Conservation (phyloP, 2,797 vertebrate species). For the Caiman crocodilus region DNA sequence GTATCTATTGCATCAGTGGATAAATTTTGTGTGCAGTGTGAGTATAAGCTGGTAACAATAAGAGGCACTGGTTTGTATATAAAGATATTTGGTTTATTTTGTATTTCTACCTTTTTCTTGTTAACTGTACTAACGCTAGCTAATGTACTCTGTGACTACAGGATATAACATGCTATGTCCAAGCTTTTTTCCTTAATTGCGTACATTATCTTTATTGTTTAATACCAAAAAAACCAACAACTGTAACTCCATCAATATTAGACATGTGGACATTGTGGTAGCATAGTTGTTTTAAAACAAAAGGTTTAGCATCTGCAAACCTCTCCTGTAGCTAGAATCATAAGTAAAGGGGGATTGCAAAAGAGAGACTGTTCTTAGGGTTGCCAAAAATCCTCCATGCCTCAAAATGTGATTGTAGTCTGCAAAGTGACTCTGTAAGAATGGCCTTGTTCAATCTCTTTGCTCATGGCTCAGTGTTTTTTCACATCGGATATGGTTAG, state of each 20-base stretch:
- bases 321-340: conserved; percentile 19
- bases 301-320: conserved; percentile 36
- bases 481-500: conserved; percentile 26
- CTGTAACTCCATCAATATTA: conserved; percentile 91
- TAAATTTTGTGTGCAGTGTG: conserved; percentile 70
- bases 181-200: conserved; percentile 82
- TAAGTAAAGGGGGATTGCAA: conserved; percentile 53
- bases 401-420: conserved; percentile 55
- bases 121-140: conserved; percentile 91
- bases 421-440: conserved; percentile 56
- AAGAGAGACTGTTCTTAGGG: conserved; percentile 54
- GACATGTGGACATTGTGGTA: conserved; percentile 93
- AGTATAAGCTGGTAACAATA: conserved; percentile 80
- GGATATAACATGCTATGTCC: conserved; percentile 82
- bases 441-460: conserved; percentile 59
- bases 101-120: conserved; percentile 85
- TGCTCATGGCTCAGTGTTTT: conserved; percentile 66
- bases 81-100: conserved; percentile 88
- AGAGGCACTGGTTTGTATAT: conserved; percentile 94
- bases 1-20: conserved; percentile 80
- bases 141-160: conserved; percentile 85
- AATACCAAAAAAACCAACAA: conserved; percentile 83
- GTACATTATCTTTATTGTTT: conserved; percentile 89
- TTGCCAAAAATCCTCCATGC: conserved; percentile 57
- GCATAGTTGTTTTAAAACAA: conserved; percentile 85